These are phyloP conservation scores for Fragum fragum DNA, from an alignment of 2,888 invertebrate genomes.

Conservation along the genomic window DNA sequence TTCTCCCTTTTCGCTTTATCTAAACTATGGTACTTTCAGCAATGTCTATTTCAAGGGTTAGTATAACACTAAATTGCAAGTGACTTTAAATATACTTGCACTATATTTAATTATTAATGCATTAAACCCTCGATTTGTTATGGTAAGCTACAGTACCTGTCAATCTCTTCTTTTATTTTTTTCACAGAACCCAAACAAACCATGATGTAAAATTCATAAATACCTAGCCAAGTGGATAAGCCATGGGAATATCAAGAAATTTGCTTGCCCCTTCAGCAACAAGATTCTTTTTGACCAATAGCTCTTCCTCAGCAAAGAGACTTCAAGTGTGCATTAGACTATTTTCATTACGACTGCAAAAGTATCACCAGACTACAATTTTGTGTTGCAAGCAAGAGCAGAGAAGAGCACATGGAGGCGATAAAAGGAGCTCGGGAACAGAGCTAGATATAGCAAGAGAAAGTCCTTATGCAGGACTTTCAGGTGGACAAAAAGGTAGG, in stretches of 20 bases:
- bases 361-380: background rate
- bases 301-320: background rate
- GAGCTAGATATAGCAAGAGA: conserved; percentile 73
- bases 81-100: too few species aligned
- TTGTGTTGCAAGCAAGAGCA: background rate
- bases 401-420: background rate
- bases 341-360: background rate
- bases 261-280: background rate
- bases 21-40: too few species aligned
- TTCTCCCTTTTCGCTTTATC: too few species aligned
- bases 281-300: background rate
- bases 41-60: too few species aligned
- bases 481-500: conserved; percentile 74
- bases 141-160: too few species aligned
- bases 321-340: background rate
- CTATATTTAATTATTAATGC: too few species aligned
- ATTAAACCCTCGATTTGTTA: too few species aligned
- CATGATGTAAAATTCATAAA: too few species aligned
- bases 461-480: conserved; percentile 76
- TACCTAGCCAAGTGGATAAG: too few species aligned
- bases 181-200: too few species aligned
- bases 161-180: too few species aligned
- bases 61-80: too few species aligned
- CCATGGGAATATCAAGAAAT: conserved; percentile 1
- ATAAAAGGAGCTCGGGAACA: background rate